Conservation (phyloP, 2,888 invertebrate genomes). For the Hirudinaria manillensis region DNA sequence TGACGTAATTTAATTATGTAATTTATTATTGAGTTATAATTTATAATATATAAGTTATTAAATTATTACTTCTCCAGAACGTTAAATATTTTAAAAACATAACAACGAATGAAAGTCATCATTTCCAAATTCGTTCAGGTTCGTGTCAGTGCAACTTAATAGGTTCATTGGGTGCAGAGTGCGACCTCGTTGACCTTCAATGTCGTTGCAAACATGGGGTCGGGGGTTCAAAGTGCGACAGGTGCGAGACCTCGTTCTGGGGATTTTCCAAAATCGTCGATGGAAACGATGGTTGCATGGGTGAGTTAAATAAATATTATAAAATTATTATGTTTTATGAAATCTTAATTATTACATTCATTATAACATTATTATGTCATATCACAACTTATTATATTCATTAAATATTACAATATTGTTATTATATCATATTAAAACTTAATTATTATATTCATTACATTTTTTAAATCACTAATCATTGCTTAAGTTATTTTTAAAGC, state of each 20-base stretch:
- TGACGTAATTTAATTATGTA: no score
- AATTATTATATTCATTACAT: no score
- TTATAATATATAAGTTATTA: no score
- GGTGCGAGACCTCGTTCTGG: conserved; percentile 82
- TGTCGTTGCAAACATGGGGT: conserved; percentile 81
- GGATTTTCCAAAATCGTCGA: conserved; percentile 63
- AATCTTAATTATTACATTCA: no score
- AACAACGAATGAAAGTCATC: not conserved
- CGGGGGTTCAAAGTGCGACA: conserved; percentile 75
- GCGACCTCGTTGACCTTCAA: conserved; percentile 68
- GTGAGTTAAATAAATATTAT: conserved; percentile 30
- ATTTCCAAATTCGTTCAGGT: conserved; percentile 29
- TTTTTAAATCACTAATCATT: no score
- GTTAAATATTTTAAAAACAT: not conserved
- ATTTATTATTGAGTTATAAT: no score
- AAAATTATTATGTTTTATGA: not conserved
- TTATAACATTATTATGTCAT: no score
- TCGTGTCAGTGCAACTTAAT: conserved; percentile 74
- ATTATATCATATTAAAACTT: no score
- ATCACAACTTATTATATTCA: no score
- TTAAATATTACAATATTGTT: no score
- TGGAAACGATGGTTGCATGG: conserved; percentile 55
- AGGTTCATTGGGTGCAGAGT: conserved; percentile 67
- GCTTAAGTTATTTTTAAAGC: no score
- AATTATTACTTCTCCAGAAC: no score